Evolutionary conservation across 2,113 vertebrate genomes (phyloP).

Genomic region (Lamprologus lemairii): DNA sequence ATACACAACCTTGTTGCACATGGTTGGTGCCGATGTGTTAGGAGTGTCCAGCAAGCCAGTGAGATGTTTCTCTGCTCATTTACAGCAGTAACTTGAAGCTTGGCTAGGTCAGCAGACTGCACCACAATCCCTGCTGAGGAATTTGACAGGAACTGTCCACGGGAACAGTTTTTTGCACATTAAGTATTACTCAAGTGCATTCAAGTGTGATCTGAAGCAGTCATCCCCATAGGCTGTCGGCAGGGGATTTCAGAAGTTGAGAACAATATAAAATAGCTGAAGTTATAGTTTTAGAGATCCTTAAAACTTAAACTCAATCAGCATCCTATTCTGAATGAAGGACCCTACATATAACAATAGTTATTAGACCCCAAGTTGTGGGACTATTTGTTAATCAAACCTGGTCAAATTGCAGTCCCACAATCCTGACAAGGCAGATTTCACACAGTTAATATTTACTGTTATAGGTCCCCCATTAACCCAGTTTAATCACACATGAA

Average conservation of each 20-base stretch:
- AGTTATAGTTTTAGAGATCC: not conserved
- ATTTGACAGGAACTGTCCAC: not conserved
- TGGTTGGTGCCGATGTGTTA: not conserved
- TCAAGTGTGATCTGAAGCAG: not conserved
- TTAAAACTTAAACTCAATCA: not conserved
- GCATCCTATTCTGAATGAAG: not conserved
- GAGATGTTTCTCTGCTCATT: not conserved
- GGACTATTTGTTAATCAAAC: not conserved
- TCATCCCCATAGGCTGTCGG: not conserved
- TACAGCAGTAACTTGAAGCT: not conserved
- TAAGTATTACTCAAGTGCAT: not conserved
- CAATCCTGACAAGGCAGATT: not conserved
- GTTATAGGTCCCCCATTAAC: not conserved
- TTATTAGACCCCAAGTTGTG: not conserved
- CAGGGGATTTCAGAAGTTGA: not conserved
- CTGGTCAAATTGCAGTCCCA: not conserved
- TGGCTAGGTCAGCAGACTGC: constrained; percentile 2
- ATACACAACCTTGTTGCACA: not conserved
- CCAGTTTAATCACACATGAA: not conserved
- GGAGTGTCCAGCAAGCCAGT: not conserved
- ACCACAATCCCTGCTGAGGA: not conserved
- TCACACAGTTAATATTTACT: not conserved
- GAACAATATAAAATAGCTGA: not conserved
- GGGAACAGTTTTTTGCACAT: not conserved
- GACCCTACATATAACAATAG: not conserved